Evolutionary conservation across 1,140 invertebrate species (phyloP).

Genomic region (Diabrotica virgifera): DNA sequence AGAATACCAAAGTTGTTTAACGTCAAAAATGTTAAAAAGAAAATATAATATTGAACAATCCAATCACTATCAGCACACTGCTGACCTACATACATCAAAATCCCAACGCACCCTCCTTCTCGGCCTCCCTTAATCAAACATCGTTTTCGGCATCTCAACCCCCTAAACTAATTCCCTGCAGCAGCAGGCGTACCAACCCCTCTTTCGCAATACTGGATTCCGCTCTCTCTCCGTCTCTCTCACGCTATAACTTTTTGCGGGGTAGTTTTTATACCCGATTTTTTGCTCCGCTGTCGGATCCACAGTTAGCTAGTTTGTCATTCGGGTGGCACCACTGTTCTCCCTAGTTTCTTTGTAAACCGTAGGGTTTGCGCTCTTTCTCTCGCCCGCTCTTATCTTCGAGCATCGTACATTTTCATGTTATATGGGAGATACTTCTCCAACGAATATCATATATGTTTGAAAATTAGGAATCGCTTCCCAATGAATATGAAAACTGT

Average conservation of each 20-base stretch:
- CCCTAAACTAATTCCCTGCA: constrained; percentile 32
- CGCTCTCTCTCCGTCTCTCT: constrained; percentile 24
- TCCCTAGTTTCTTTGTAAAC: constrained; percentile 31
- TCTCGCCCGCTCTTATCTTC: background rate
- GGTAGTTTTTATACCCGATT: constrained; percentile 37
- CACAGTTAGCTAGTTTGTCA: constrained; percentile 49
- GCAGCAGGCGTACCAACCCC: constrained; percentile 20
- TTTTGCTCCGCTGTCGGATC: constrained; percentile 45
- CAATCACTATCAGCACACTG: background rate
- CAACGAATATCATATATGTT: background rate
- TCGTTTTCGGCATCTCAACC: constrained; percentile 14
- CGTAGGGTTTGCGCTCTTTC: constrained; percentile 16
- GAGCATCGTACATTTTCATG: background rate
- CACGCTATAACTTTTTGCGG: constrained; percentile 32
- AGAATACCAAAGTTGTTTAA: too few species aligned
- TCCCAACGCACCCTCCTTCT: background rate
- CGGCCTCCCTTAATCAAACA: constrained; percentile 15
- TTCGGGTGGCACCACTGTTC: constrained; percentile 42
- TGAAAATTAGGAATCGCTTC: background rate
- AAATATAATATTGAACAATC: constrained; percentile 1
- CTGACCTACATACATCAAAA: constrained; percentile 10
- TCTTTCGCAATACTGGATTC: constrained; percentile 29
- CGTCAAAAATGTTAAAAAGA: background rate
- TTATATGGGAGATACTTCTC: too few species aligned
- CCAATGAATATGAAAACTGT: too few species aligned